phyloP scores from a whole-genome alignment of 2,888 invertebrate species.

The Pantelozetes paolii region DNA sequence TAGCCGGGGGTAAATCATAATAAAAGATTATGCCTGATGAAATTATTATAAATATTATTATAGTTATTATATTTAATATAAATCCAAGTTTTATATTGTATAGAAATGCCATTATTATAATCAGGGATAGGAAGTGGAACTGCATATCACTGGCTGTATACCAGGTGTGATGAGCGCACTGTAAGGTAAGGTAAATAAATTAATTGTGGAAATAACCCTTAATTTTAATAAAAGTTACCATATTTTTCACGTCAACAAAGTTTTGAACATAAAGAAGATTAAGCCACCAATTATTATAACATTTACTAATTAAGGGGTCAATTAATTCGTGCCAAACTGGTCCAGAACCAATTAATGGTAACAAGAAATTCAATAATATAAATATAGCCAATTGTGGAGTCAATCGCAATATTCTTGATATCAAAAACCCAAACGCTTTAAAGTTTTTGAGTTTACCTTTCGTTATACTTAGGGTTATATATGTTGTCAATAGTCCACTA shows the following conservation, averaged over 20 bases:
- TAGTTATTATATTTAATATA: neutral
- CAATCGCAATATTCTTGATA: slow-evolving; percentile 38
- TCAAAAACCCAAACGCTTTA: slow-evolving; percentile 36
- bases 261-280: slow-evolving; percentile 42
- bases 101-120: slow-evolving; percentile 4
- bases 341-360: slow-evolving; percentile 39
- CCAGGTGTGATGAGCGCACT: slow-evolving; percentile 44
- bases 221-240: slow-evolving; percentile 2
- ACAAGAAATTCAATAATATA: slow-evolving; percentile 23
- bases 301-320: slow-evolving; percentile 5
- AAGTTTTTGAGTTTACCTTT: slow-evolving; percentile 31
- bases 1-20: slow-evolving; percentile 34
- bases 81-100: slow-evolving; percentile 10
- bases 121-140: slow-evolving; percentile 39
- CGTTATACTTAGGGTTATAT: slow-evolving; percentile 41
- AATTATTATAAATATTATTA: neutral
- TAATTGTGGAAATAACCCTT: neutral
- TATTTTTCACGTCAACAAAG: slow-evolving; percentile 39
- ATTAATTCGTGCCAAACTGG: slow-evolving; percentile 41
- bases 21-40: neutral
- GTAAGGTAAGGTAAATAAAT: neutral
- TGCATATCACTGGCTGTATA: slow-evolving; percentile 42
- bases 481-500: slow-evolving; percentile 42
- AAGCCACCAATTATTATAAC: slow-evolving; percentile 43
- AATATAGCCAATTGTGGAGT: slow-evolving; percentile 37